Evolutionary conservation across 2,888 invertebrate genomes (phyloP).

Genomic region (Parnassius apollo): DNA sequence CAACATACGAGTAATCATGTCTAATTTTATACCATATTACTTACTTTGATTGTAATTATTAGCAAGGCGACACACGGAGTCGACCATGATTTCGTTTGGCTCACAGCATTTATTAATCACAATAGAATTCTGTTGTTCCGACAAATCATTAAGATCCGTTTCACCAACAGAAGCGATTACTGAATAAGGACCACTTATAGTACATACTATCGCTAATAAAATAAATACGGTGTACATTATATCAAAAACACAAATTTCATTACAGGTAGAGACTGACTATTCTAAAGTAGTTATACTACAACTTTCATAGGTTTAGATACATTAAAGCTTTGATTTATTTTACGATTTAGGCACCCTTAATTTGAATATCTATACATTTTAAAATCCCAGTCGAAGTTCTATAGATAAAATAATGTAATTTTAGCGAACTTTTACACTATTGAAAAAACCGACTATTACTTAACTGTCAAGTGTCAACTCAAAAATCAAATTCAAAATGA

Average conservation of each 20-base stretch:
- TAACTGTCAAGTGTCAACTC: slow-evolving; percentile 23
- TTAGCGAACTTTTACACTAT: slow-evolving; percentile 12
- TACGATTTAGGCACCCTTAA: slow-evolving; percentile 12
- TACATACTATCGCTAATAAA: slow-evolving; percentile 15
- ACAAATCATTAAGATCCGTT: slow-evolving; percentile 71
- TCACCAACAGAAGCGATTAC: slow-evolving; percentile 40
- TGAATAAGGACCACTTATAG: not conserved
- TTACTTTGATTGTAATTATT: slow-evolving; percentile 82
- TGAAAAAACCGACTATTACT: not conserved
- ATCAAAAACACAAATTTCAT: slow-evolving; percentile 19
- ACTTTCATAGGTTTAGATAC: not conserved
- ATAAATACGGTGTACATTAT: slow-evolving; percentile 20
- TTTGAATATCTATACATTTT: not conserved
- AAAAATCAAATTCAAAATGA: slow-evolving; percentile 5
- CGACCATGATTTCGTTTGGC: slow-evolving; percentile 85
- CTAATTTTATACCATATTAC: slow-evolving; percentile 35
- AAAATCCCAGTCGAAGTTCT: too few relatives aligned
- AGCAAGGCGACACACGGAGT: slow-evolving; percentile 83
- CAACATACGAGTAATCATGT: not conserved
- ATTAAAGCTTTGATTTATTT: not conserved
- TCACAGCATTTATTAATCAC: slow-evolving; percentile 91
- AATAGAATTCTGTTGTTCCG: slow-evolving; percentile 71
- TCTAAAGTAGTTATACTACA: slow-evolving; percentile 6
- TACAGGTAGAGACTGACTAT: slow-evolving; percentile 5
- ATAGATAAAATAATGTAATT: not conserved